phyloP scores from a whole-genome alignment of 2,888 invertebrate species.

The Plebejus argus region DNA sequence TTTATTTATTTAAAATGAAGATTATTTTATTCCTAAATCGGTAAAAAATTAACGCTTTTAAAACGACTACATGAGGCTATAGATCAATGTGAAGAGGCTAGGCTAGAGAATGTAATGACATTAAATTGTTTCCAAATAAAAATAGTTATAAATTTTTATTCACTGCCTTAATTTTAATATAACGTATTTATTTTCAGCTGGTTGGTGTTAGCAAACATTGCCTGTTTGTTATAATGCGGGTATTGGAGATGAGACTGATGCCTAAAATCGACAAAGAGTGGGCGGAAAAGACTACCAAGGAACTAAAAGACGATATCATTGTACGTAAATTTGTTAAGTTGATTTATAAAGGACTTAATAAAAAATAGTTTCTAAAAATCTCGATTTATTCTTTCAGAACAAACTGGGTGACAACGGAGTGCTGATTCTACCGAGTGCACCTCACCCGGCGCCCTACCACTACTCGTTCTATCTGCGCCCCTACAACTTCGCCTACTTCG shows the following conservation, averaged over 20 bases:
- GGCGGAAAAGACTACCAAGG: slow-evolving; percentile 82
- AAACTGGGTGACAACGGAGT: slow-evolving; percentile 92
- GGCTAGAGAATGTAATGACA: no score
- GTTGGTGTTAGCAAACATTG: slow-evolving; percentile 83
- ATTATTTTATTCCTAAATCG: no score
- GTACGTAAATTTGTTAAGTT: slow-evolving; percentile 65
- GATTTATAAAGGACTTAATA: no score
- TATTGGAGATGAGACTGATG: slow-evolving; percentile 82
- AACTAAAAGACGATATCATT: slow-evolving; percentile 82
- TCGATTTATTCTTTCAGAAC: slow-evolving; percentile 65
- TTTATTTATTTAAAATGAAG: no score
- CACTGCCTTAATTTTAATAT: no score
- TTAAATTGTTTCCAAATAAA: no score
- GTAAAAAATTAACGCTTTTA: no score
- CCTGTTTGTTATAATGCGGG: slow-evolving; percentile 83
- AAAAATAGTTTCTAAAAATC: no score
- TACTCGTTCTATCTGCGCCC: slow-evolving; percentile 88
- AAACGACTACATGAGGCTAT: no score
- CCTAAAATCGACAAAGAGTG: slow-evolving; percentile 82
- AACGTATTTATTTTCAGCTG: slow-evolving; percentile 52
- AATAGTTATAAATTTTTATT: no score
- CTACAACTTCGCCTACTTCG: slow-evolving; percentile 92
- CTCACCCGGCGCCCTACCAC: slow-evolving; percentile 92
- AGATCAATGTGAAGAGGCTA: no score
- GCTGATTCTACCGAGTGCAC: slow-evolving; percentile 90